Evolutionary conservation across 2,113 vertebrate species (phyloP), one percentile per base, ranked within the genome.

Genomic region (Thalassarche chlororhynchos): DNA sequence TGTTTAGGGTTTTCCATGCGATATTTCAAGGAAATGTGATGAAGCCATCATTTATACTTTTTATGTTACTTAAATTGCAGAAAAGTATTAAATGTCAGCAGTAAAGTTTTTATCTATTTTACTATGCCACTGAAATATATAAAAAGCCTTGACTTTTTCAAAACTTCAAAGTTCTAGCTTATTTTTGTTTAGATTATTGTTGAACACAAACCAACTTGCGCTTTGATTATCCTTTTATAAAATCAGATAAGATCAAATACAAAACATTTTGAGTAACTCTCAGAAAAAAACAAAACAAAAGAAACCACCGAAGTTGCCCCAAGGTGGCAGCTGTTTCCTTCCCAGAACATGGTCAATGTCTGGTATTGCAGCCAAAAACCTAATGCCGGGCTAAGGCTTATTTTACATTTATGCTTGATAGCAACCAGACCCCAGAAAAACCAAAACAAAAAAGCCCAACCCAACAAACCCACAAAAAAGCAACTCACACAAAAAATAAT

Each of bases 1-100:
- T 44, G 20, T 57, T 51, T 64, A 15, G 2, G 20, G 15, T 52
- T 80, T 80, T 75, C 55, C 9, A 4, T 46, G 21, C 0, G 0
- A 0, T 68, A 42, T 84, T 88, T 75, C 42, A 75, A 70, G 49
- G 61, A 70, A 70, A 76, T 31, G 12, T 16, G n/a, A 60, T 21
- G 25, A 84, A 52, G n/a, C 38, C 25, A 42, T 80, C 21, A 36
- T 54, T 89, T 47, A 8, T 23, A 52, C 3, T 8, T 68, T 83
- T 66, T 60, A 29, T 14, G 19, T 52, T 74, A 51, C 24, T 54
- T 71, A 40, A 74, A 69, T 28, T 55, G n/a, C 17, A 31, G 52
- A 55, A 38, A 15, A 49, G 9, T 38, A 44, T 29, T 74, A 61
- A 68, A 78, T 31, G 42, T 44, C 29, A 62, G 17, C 57, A 44